These are phyloP conservation scores for Bucorvus abyssinicus DNA, from an alignment of 2,797 vertebrate genomes.

Conservation along the genomic window DNA sequence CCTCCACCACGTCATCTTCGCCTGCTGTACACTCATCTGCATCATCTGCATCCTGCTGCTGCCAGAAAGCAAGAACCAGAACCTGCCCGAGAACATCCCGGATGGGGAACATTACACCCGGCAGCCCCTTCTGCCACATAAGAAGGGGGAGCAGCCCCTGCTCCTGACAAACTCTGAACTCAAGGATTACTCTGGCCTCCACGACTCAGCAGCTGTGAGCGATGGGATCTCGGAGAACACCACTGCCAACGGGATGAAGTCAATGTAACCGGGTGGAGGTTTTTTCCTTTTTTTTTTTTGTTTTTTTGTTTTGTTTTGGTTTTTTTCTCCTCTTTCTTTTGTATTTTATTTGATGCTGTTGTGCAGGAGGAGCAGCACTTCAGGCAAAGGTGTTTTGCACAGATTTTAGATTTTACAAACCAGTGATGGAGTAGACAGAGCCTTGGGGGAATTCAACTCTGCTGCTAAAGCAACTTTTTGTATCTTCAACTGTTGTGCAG, in stretches of 20 bases:
- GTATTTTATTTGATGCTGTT: constrained; percentile 56
- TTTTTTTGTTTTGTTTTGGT: not conserved
- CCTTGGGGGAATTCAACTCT: constrained; percentile 59
- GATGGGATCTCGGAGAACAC: constrained; percentile 81
- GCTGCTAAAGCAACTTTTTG: constrained; percentile 48
- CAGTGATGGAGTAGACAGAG: constrained; percentile 57
- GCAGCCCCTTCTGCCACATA: constrained; percentile 86
- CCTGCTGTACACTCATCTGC: constrained; percentile 98
- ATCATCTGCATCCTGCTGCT: constrained; percentile 97
- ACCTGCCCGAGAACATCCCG: constrained; percentile 88
- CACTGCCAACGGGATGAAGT: constrained; percentile 80
- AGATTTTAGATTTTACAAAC: constrained; percentile 73
- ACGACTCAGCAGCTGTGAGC: constrained; percentile 75
- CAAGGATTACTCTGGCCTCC: constrained; percentile 88
- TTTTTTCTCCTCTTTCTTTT: constrained; percentile 26
- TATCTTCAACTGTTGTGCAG: constrained; percentile 33
- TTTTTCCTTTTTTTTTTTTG: not conserved
- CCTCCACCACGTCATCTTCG: constrained; percentile 96
- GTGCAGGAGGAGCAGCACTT: constrained; percentile 49
- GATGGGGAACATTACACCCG: constrained; percentile 90
- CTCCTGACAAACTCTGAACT: constrained; percentile 86
- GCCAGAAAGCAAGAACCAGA: constrained; percentile 89
- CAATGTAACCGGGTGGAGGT: constrained; percentile 74
- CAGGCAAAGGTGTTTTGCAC: constrained; percentile 60
- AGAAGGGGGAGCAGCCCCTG: constrained; percentile 88